Percentiles rank a stretch among this genome's conserved stretches.
phyloP scores from a whole-genome alignment of 1,140 invertebrate species.

The Heliothis subflexa region DNA sequence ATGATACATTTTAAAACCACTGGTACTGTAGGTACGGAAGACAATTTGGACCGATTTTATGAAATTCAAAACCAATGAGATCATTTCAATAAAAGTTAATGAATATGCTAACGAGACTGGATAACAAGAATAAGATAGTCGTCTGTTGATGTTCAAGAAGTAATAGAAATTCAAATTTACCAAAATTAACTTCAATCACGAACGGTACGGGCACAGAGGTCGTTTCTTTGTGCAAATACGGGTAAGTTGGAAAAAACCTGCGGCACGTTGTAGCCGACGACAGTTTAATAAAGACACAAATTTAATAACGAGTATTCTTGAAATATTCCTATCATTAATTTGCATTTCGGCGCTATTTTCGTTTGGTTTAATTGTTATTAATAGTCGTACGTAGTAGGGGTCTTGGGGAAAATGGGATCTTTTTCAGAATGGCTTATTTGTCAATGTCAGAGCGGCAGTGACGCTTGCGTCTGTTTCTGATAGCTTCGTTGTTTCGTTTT shows the following conservation, averaged over 20 bases:
- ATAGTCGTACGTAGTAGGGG: constrained; percentile 59
- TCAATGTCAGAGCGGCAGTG: constrained; percentile 69
- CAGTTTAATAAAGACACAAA: constrained; percentile 43
- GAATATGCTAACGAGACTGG: background rate
- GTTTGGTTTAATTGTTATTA: constrained; percentile 51
- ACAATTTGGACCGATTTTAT: constrained; percentile 6
- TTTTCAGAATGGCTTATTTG: constrained; percentile 75
- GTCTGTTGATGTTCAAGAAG: constrained; percentile 16
- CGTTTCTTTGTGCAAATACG: background rate
- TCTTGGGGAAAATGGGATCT: constrained; percentile 65
- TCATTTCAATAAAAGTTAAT: constrained; percentile 19
- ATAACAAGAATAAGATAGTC: constrained; percentile 8
- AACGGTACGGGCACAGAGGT: background rate
- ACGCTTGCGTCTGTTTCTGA: constrained; percentile 71
- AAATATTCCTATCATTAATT: constrained; percentile 42
- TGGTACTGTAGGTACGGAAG: constrained; percentile 3
- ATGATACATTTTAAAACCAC: constrained; percentile 32
- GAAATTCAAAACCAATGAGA: background rate
- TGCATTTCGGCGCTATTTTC: constrained; percentile 41
- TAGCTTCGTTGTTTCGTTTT: constrained; percentile 69
- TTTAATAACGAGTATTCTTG: constrained; percentile 39
- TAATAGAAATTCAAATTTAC: constrained; percentile 16
- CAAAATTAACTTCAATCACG: constrained; percentile 10
- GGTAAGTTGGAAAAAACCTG: background rate
- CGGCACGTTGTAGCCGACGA: background rate